Conservation (phyloP, 2,797 vertebrate species). For the Naso thynnoides region DNA sequence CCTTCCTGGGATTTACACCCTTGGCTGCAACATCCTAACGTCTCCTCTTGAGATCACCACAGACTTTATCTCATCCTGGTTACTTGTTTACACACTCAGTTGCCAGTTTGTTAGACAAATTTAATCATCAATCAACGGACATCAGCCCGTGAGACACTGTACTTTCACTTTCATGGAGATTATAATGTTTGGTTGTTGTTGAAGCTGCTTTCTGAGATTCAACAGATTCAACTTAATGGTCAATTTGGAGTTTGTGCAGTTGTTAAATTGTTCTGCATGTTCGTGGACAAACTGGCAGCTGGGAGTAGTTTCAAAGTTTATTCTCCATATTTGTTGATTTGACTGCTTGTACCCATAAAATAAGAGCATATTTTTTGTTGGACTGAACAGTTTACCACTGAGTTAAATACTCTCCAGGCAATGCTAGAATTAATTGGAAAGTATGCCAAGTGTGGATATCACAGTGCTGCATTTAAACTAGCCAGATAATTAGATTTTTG, state of each 20-base stretch:
- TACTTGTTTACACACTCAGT: not conserved
- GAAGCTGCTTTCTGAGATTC: not conserved
- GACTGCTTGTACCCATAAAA: not conserved
- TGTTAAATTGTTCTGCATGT: not conserved
- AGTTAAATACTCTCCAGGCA: not conserved
- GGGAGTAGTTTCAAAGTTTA: not conserved
- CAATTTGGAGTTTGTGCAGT: not conserved
- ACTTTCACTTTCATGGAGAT: not conserved
- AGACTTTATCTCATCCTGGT: not conserved
- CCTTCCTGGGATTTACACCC: not conserved
- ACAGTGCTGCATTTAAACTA: not conserved
- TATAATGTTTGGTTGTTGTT: not conserved
- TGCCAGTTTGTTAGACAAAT: accelerated
- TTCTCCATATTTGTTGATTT: constrained; percentile 1
- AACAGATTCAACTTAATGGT: not conserved
- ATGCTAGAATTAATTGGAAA: not conserved
- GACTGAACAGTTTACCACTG: not conserved
- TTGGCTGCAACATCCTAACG: not conserved
- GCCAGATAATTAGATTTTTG: not conserved
- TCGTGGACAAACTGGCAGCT: not conserved
- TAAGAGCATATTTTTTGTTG: not conserved
- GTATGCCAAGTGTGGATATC: not conserved
- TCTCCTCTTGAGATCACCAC: not conserved
- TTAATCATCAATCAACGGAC: not conserved
- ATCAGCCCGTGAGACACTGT: not conserved